Conservation (phyloP, 1,140 invertebrate species). For the Musca vetustissima region DNA sequence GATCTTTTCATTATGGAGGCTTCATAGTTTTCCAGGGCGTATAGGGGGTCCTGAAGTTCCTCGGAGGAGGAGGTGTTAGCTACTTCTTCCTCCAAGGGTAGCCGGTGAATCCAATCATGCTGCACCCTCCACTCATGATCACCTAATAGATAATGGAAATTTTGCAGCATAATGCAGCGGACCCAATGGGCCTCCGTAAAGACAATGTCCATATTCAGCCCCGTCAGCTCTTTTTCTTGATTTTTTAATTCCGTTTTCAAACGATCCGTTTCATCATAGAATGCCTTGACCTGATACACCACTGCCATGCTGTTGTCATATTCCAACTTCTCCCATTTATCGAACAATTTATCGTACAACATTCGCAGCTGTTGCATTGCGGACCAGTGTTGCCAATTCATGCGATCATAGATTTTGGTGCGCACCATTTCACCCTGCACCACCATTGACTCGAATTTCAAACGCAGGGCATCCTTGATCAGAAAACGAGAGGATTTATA, state of each 20-base stretch:
- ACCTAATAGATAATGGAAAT: conserved; percentile 49
- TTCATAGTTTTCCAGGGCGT: conserved; percentile 36
- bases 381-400: conserved; percentile 48
- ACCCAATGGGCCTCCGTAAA: conserved; percentile 52
- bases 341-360: conserved; percentile 46
- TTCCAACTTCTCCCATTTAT: conserved; percentile 50
- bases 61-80: conserved; percentile 36
- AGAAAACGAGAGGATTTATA: conserved; percentile 43
- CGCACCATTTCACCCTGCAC: conserved; percentile 50
- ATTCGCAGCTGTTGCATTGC: conserved; percentile 41
- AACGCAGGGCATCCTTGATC: conserved; percentile 43
- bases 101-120: conserved; percentile 50
- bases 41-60: not conserved
- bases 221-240: conserved; percentile 40
- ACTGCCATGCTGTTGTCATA: conserved; percentile 48
- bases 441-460: conserved; percentile 49
- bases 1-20: conserved; percentile 28
- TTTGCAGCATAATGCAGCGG: conserved; percentile 50
- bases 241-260: conserved; percentile 40
- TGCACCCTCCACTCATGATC: conserved; percentile 49
- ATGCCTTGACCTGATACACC: conserved; percentile 47
- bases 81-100: conserved; percentile 34
- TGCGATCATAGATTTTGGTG: conserved; percentile 48
- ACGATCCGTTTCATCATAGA: conserved; percentile 45
- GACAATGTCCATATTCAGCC: conserved; percentile 53